Evolutionary conservation across 2,888 invertebrate genomes (phyloP).

Genomic region (Melitaea athalia): DNA sequence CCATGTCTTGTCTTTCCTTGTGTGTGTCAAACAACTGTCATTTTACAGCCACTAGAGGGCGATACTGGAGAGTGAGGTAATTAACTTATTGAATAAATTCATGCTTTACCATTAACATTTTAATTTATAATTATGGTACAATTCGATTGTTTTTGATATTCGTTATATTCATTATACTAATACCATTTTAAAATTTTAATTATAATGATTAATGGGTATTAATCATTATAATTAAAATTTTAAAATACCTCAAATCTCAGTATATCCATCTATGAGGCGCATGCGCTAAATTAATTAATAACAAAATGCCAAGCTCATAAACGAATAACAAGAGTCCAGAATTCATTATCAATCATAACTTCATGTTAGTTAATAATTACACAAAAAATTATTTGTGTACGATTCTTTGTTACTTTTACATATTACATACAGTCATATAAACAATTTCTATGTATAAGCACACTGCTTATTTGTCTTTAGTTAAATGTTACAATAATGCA

Average conservation of each 20-base stretch:
- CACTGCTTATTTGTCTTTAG: too few species aligned
- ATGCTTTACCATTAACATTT: constrained; percentile 19
- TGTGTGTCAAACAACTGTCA: constrained; percentile 27
- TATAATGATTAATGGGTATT: too few species aligned
- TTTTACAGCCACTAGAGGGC: constrained; percentile 41
- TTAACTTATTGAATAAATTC: constrained; percentile 17
- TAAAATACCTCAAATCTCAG: constrained; percentile 34
- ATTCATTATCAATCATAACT: background rate
- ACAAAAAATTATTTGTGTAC: too few species aligned
- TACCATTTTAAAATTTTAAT: too few species aligned
- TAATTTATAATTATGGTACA: background rate
- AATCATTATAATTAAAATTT: background rate
- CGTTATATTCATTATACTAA: background rate
- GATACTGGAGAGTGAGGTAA: constrained; percentile 42
- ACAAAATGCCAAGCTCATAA: background rate
- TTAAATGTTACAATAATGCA: too few species aligned
- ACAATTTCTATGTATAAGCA: too few species aligned
- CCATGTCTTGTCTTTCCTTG: constrained; percentile 10
- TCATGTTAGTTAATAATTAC: background rate
- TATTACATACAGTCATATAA: too few species aligned
- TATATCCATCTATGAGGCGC: constrained; percentile 14
- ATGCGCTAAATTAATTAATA: constrained; percentile 11
- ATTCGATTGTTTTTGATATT: background rate
- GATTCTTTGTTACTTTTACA: too few species aligned
- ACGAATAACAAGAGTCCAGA: background rate